phyloP scores from a whole-genome alignment of 1,140 invertebrate species.

The Tetraneura akinire region DNA sequence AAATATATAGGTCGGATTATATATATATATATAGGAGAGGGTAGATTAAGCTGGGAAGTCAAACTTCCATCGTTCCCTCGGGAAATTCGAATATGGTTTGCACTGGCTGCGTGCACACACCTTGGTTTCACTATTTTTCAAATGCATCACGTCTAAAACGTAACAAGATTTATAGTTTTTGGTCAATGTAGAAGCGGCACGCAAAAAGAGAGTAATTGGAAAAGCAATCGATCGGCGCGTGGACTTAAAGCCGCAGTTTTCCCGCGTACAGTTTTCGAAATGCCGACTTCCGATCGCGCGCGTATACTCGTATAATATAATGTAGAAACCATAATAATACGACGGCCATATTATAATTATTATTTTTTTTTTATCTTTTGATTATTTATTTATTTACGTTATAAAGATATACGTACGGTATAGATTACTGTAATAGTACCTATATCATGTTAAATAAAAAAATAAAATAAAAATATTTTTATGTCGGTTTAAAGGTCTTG shows the following conservation, averaged over 20 bases:
- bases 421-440: not conserved
- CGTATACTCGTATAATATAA: not conserved
- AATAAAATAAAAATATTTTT: not conserved
- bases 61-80: conserved; percentile 26
- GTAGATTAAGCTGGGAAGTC: conserved; percentile 24
- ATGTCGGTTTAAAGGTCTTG: conserved; percentile 1
- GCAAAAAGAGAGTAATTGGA: conserved; percentile 38
- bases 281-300: not conserved
- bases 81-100: conserved; percentile 43
- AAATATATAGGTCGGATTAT: not conserved
- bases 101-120: not conserved
- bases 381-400: too few relatives aligned
- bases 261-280: not conserved
- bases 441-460: not conserved
- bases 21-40: too few relatives aligned
- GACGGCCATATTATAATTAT: not conserved
- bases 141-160: conserved; percentile 30
- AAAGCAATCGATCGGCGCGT: conserved; percentile 19
- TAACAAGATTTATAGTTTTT: conserved; percentile 41
- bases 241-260: conserved; percentile 13
- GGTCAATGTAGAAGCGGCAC: not conserved
- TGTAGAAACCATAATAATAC: too few relatives aligned
- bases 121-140: conserved; percentile 38
- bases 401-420: too few relatives aligned
- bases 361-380: too few relatives aligned